A percentile compares a stretch with the other conserved stretches of the same genome.
Evolutionary conservation across 2,888 invertebrate genomes (phyloP).

Genomic region (Pherbina coryleti): DNA sequence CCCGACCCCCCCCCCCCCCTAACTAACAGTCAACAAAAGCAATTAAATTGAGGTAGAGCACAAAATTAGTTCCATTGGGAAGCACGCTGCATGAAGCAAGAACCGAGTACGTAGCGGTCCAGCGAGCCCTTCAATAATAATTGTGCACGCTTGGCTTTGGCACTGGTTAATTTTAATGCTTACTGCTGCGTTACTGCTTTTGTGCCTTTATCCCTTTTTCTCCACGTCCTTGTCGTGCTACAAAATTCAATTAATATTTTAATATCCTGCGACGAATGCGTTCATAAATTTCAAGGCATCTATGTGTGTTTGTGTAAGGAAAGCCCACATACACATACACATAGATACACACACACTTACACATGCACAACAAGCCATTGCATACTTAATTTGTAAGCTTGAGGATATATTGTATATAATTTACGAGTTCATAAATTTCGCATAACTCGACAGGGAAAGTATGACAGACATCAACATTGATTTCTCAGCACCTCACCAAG

Average conservation of each 20-base stretch:
- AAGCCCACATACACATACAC: background rate
- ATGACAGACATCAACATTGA: background rate
- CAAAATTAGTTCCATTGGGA: no score
- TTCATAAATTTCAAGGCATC: background rate
- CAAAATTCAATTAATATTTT: slow-evolving; percentile 26
- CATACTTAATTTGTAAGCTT: background rate
- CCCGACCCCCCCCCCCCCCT: no score
- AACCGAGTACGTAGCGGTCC: background rate
- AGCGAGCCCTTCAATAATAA: background rate
- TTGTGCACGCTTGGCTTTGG: background rate
- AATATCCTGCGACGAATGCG: slow-evolving; percentile 1
- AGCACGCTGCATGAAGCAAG: no score
- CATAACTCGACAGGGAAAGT: background rate
- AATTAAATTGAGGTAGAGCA: no score
- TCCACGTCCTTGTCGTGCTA: background rate
- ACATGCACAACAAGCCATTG: background rate
- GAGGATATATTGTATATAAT: slow-evolving; percentile 4
- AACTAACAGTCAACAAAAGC: no score
- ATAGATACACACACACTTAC: background rate
- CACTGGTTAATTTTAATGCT: background rate
- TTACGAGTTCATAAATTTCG: slow-evolving; percentile 6
- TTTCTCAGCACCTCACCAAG: background rate
- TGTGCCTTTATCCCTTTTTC: background rate
- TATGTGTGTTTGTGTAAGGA: background rate
- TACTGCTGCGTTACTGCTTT: background rate